Base-by-base conservation (phyloP, 2,888 invertebrate species). In the Lasius fuliginosus region DNA sequence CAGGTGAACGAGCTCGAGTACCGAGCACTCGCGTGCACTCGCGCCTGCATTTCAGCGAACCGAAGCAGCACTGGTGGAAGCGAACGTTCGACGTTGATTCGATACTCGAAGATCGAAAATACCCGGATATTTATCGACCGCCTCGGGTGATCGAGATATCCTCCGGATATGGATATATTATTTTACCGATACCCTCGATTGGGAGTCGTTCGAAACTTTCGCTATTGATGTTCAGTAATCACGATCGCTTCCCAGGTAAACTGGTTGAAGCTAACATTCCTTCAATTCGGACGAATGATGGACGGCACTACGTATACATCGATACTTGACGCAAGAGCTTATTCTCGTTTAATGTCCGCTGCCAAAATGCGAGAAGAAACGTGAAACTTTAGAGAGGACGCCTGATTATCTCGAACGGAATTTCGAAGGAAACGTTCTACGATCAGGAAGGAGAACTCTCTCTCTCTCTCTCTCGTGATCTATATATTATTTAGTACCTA, bases 1-100 rank as follows among this genome's bases (percentile, higher is more conserved):
- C 67, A 46, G 36, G 64, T 58, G 74, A 23, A 77, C 64, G 68
- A 71, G 76, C 77, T 81, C 83, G 23, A 23, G 62, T 30, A 46
- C 40, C 58, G 58, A 53, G n/a, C 49, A 30, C 46, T 40, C 56
- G 11, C 42, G 23, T 15, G 49, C 11, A 58, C 5, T 36, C 27
- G 85, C 36, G 3, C 5, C 67, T 12, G 67, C 77, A 76, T 67
- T 27, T 67, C 30, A 23, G 30, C 56, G 23, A 15, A 6, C 23
- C 58, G 33, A 18, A 2, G 11, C 27, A 36, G 53, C 77, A 73
- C 56, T 40, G 83, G 30, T 64, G 15, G 65, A 18, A 27, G 67
- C 81, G 56, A 65, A 40, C 36, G 23, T 23, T 23, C 74, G 58
- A 40, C 69, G 33, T 46, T 58, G 58, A 74, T 49, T 46, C 65